phyloP scores from a whole-genome alignment of 2,113 vertebrate species.

The Gambusia affinis region DNA sequence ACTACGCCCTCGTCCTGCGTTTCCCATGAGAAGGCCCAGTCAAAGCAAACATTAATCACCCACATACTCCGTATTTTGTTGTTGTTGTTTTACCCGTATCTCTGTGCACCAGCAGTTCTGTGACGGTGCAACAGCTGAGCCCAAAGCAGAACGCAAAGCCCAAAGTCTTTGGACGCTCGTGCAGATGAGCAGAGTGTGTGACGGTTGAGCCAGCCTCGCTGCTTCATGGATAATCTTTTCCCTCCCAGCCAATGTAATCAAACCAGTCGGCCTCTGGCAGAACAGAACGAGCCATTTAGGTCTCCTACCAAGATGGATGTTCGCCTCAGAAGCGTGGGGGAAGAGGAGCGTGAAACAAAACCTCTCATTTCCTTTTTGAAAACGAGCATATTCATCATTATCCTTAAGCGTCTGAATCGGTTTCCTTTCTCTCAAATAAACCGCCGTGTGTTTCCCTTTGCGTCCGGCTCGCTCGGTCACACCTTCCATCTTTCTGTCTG shows the following conservation, averaged over 20 bases:
- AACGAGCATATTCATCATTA: background rate
- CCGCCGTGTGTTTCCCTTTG: background rate
- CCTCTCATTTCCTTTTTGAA: constrained; percentile 9
- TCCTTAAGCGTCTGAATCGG: constrained; percentile 1
- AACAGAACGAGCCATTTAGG: background rate
- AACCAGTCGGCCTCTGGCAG: constrained; percentile 26
- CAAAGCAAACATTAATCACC: constrained; percentile 20
- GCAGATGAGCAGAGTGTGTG: constrained; percentile 33
- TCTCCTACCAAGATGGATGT: background rate
- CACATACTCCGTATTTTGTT: constrained; percentile 4
- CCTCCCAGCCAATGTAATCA: constrained; percentile 47
- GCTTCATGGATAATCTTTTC: constrained; percentile 25
- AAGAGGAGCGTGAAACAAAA: background rate
- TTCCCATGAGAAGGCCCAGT: constrained; percentile 11
- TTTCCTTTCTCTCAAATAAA: background rate
- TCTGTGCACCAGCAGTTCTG: constrained; percentile 38
- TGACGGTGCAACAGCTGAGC: constrained; percentile 1
- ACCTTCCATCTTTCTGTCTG: constrained; percentile 8
- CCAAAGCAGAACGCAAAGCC: constrained; percentile 23
- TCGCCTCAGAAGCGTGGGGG: background rate
- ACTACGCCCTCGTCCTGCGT: background rate
- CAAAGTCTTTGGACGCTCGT: constrained; percentile 43
- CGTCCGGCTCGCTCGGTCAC: constrained; percentile 15
- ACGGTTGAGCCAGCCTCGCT: constrained; percentile 12
- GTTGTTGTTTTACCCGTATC: constrained; percentile 14